phyloP scores from a whole-genome alignment of 2,113 vertebrate genomes.

The Rana temporaria region DNA sequence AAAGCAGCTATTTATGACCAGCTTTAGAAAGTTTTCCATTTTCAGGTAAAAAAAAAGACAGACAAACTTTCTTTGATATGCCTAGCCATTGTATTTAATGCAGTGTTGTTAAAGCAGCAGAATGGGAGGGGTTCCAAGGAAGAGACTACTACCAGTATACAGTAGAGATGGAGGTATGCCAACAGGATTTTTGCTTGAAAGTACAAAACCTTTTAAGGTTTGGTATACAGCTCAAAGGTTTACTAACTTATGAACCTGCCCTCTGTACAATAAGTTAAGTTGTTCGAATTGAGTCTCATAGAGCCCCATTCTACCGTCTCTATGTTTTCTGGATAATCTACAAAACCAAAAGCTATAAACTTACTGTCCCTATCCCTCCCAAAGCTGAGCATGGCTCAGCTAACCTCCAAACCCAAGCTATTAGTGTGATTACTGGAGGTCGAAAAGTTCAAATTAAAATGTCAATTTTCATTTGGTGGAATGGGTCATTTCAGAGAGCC shows the following conservation, averaged over 20 bases:
- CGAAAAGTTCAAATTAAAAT: conserved; percentile 70
- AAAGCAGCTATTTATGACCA: too few species aligned
- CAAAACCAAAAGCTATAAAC: conserved; percentile 62
- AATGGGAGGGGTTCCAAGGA: too few species aligned
- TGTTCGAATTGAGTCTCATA: neutral
- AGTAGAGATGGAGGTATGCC: too few species aligned
- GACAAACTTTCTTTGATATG: too few species aligned
- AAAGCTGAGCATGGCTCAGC: conserved; percentile 23
- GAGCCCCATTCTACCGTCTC: neutral
- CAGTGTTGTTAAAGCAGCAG: too few species aligned
- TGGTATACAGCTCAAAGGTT: too few species aligned
- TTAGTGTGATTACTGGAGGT: conserved; percentile 72
- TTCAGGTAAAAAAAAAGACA: too few species aligned
- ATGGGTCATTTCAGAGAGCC: conserved; percentile 63
- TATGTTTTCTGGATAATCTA: conserved; percentile 60
- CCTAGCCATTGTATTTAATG: too few species aligned
- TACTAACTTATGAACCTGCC: neutral
- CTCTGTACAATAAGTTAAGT: neutral
- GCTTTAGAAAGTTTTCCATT: too few species aligned
- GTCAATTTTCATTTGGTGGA: conserved; percentile 73
- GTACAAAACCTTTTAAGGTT: too few species aligned
- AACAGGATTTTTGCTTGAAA: too few species aligned
- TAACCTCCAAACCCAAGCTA: conserved; percentile 61
- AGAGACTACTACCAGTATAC: too few species aligned
- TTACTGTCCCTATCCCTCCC: conserved; percentile 47